Base-by-base conservation (phyloP, 2,888 invertebrate genomes). In the Therioaphis trifolii region DNA sequence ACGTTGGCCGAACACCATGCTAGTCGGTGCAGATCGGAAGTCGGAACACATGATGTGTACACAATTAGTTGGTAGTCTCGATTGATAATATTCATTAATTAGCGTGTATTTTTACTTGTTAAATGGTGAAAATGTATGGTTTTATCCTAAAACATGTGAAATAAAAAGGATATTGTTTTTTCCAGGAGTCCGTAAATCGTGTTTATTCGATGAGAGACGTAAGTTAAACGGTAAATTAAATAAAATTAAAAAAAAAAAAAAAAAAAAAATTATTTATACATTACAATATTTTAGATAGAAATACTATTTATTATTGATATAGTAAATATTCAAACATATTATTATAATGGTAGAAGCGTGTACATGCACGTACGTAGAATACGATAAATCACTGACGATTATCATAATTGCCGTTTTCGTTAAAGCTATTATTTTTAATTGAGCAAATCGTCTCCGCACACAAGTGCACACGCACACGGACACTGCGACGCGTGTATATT, bases 161-260 rank as follows among this genome's bases (percentile, higher is more conserved):
- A 68, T 76, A 68, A 40, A 79, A 55, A 79, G 68, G 71, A 71
- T 76, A 63, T 79, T 69, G 52, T 80, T 80, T 80, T 80, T 80
- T 79, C 68, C 80, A 80, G 80, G 80, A 58, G 80, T 80, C n/a
- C 80, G 61, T 80, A 80, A 80, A 80, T 72, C 61, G 80, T 46
- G 71, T 71, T 61, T 72, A 80, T 61, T 80, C 71, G 80, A 80
- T 71, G 43, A 69, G 43, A 69, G 40, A 71, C 80, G 72, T 72
- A 72, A 80, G 80, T 80, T 15, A 40, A 29, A 35, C 27, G 24
- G 35, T 43, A 68, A n/a, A n/a, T n/a, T n/a, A n/a, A n/a, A n/a
- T n/a, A n/a, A 35, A 63, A 27, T 0, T 3, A 40, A 21, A 55
- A n/a, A 55, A 21, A 35, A 35, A 35, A 35, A 35, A 35, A 35